Base-by-base conservation (phyloP, 2,113 vertebrate genomes). In the Corythornis vintsioides region DNA sequence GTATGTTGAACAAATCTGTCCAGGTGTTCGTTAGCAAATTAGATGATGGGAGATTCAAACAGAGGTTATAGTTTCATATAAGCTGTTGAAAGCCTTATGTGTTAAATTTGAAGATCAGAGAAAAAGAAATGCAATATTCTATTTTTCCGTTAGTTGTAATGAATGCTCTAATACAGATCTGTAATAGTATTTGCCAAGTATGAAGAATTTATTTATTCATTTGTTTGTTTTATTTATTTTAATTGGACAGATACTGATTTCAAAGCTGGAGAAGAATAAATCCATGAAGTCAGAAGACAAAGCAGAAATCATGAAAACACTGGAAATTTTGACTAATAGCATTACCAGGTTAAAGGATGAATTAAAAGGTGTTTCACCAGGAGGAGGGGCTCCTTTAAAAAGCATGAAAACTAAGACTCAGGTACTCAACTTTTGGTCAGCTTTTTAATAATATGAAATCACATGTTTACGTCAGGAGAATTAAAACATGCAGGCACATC, bases 311-410 rank as follows among this genome's bases (percentile, higher is more conserved):
- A 99, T 99, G 99, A 98, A 98, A 96, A 99, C 99, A 9, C 96
- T 99, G 95, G 98, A 98, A 84, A 97, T 95, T 35, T 98, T 99
- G 83, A 99, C 98, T 61, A 98, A 99, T 90, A 99, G 98, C 96
- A 99, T 99, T 96, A 99, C 98, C 64, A 99, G 99, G 93, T 98
- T 99, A 79, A 98, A 99, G 95, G 98, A 99, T 95, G 99, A 99
- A 96, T 98, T 99, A 77, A 99, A 99, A 97, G 98, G 98, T 70
- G 97, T 97, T 91, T 98, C 98, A 53, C 95, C 98, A 74, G 96
- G 95, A 94, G 97, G 96, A 95, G 94, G 91, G 70, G 72, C 96
- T 95, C 95, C 97, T 45, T 96, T 98, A 24, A 98, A 98, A 89
- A 97, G 94, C 64, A 92, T 98, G 93, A 99, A 99, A 97, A 99